These are phyloP conservation scores for Podilymbus podiceps DNA, from an alignment of 2,113 vertebrate species.

Conservation along the genomic window DNA sequence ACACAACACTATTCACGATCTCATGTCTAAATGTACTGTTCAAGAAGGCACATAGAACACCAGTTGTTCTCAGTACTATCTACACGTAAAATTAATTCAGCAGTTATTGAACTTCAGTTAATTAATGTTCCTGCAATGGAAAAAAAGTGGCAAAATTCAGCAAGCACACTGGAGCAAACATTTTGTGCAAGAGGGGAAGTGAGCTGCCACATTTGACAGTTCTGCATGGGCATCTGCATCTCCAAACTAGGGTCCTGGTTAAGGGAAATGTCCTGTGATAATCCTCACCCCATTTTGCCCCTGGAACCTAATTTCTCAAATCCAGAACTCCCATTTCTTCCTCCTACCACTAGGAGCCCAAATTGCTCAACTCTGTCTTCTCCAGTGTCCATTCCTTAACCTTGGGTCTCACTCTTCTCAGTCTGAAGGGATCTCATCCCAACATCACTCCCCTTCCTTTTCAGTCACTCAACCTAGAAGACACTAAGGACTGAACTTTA, in stretches of 20 bases:
- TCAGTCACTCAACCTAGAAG: background rate
- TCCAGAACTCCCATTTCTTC: background rate
- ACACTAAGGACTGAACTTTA: background rate
- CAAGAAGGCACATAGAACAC: background rate
- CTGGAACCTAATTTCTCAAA: background rate
- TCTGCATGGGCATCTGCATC: background rate
- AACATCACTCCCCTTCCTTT: background rate
- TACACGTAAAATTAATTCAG: background rate
- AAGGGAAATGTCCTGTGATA: background rate
- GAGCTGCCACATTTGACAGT: background rate
- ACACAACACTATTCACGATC: background rate
- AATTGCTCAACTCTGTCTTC: background rate
- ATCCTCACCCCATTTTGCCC: background rate
- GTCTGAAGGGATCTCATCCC: background rate
- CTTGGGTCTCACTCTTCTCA: background rate
- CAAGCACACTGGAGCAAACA: background rate
- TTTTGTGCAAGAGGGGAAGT: background rate
- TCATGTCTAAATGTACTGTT: background rate
- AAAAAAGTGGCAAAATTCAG: background rate
- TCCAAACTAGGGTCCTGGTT: background rate
- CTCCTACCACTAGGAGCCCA: background rate
- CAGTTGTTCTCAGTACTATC: accelerated
- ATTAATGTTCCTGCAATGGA: background rate
- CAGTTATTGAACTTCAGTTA: background rate
- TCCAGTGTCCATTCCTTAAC: background rate